A percentile compares a stretch with the other conserved stretches of the same genome.
Conservation (phyloP, 2,113 vertebrate genomes). For the Psittacara wagleri region DNA sequence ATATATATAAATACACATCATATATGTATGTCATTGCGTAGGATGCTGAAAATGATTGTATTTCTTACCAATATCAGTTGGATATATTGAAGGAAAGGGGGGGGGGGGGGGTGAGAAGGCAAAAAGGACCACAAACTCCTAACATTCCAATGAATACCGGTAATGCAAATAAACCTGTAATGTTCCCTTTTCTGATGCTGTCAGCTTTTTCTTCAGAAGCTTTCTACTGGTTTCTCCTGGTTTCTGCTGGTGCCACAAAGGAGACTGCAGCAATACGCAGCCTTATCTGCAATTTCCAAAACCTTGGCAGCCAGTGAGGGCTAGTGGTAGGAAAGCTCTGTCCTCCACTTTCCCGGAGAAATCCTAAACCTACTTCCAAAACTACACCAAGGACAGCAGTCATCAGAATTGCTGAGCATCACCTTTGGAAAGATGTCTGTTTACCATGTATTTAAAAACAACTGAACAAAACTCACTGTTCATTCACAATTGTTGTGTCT, state of each 20-base stretch:
- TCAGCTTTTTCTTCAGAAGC: background rate
- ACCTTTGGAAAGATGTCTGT: background rate
- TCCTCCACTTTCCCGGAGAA: background rate
- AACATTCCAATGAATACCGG: background rate
- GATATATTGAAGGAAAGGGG: background rate
- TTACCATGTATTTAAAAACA: background rate
- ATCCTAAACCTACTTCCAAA: background rate
- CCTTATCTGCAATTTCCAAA: background rate
- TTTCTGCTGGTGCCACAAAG: background rate
- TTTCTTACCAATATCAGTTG: background rate
- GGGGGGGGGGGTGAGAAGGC: too few species aligned
- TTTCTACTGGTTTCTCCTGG: background rate
- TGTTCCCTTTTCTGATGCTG: background rate
- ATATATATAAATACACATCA: background rate
- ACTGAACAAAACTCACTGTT: background rate
- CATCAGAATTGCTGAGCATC: background rate
- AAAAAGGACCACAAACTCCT: background rate
- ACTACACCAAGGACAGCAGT: background rate
- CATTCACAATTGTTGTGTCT: background rate
- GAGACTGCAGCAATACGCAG: background rate
- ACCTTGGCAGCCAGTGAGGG: background rate
- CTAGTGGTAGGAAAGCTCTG: background rate
- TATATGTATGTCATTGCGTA: background rate
- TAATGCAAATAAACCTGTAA: background rate
- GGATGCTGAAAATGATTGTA: background rate